Percentiles rank a stretch among this genome's conserved stretches.
Conservation (phyloP, 2,888 invertebrate genomes). For the Scaptomyza tumidula region DNA sequence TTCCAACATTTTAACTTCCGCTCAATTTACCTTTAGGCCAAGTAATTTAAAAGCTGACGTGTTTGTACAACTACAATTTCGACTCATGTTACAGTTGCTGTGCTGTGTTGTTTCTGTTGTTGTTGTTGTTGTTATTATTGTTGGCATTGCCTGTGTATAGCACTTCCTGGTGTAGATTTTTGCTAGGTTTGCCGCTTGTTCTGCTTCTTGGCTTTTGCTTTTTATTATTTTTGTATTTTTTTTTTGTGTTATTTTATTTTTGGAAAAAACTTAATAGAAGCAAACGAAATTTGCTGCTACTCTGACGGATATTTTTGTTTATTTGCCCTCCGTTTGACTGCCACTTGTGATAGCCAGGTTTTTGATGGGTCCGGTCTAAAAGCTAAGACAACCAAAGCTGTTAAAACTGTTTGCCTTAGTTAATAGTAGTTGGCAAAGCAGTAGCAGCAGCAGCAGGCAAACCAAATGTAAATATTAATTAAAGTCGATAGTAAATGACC, state of each 20-base stretch:
- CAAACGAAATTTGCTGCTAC: constrained; percentile 52
- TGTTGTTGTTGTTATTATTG: constrained; percentile 41
- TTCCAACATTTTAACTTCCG: constrained; percentile 82
- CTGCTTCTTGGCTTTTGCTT: constrained; percentile 52
- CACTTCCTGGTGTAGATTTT: constrained; percentile 80
- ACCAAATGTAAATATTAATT: constrained; percentile 76
- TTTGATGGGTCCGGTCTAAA: constrained; percentile 60
- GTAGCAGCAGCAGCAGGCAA: constrained; percentile 26
- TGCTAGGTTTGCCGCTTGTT: constrained; percentile 68
- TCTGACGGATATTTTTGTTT: constrained; percentile 70
- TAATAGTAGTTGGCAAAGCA: constrained; percentile 71
- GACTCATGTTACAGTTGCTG: constrained; percentile 76
- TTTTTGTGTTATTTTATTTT: constrained; percentile 23
- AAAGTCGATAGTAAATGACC: constrained; percentile 81
- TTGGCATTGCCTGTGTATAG: constrained; percentile 77
- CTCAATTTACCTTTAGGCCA: constrained; percentile 83
- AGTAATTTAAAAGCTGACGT: constrained; percentile 83
- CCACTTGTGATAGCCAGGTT: constrained; percentile 54
- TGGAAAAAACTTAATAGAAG: constrained; percentile 66
- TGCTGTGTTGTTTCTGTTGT: constrained; percentile 23
- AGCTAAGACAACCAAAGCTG: constrained; percentile 72
- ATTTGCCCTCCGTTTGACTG: constrained; percentile 71
- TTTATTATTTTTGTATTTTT: constrained; percentile 7
- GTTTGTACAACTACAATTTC: constrained; percentile 82
- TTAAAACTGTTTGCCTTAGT: constrained; percentile 76